Percentiles rank a stretch among this genome's conserved stretches.
These are phyloP conservation scores for Lepilemur septentrionalis DNA, from an alignment of 2,797 vertebrate genomes.

Conservation along the genomic window DNA sequence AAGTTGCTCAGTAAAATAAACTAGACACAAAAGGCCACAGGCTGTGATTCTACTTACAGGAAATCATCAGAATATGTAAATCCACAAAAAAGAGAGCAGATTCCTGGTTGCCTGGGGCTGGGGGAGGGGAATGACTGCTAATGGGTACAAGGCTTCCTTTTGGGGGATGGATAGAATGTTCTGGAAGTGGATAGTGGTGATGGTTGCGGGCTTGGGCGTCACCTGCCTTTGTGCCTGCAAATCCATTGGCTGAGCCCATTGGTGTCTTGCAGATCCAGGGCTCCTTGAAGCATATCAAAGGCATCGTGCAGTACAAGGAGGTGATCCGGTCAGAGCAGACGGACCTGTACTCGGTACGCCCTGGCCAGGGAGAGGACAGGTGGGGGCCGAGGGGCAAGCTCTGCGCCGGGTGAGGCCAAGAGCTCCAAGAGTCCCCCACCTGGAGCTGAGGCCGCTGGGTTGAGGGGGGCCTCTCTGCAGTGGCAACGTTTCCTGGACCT, in stretches of 20 bases:
- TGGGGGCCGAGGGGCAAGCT: rapidly evolving
- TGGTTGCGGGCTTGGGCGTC: not conserved
- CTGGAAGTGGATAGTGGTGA: not conserved
- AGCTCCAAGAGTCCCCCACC: too few species aligned
- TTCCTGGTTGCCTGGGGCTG: not conserved
- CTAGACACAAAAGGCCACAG: not conserved
- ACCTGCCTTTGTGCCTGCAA: not conserved
- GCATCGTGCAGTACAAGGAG: conserved; percentile 66
- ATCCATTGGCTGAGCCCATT: not conserved
- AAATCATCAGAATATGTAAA: not conserved
- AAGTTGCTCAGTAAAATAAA: not conserved
- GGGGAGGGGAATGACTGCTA: not conserved
- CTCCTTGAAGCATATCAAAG: conserved; percentile 54
- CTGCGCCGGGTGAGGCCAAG: not conserved
- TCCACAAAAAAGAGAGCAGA: not conserved
- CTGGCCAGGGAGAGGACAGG: rapidly evolving
- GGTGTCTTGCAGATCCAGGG: not conserved
- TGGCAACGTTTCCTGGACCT: conserved; percentile 64
- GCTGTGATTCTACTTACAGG: not conserved
- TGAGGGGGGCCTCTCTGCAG: not conserved
- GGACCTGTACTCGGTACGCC: conserved; percentile 46
- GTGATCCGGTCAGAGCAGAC: not conserved
- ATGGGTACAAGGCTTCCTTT: not conserved
- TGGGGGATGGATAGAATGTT: not conserved
- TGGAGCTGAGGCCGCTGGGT: not conserved